Percentiles rank a stretch among this genome's conserved stretches.
Evolutionary conservation across 1,140 invertebrate genomes (phyloP).

Genomic region (Halotydeus destructor): DNA sequence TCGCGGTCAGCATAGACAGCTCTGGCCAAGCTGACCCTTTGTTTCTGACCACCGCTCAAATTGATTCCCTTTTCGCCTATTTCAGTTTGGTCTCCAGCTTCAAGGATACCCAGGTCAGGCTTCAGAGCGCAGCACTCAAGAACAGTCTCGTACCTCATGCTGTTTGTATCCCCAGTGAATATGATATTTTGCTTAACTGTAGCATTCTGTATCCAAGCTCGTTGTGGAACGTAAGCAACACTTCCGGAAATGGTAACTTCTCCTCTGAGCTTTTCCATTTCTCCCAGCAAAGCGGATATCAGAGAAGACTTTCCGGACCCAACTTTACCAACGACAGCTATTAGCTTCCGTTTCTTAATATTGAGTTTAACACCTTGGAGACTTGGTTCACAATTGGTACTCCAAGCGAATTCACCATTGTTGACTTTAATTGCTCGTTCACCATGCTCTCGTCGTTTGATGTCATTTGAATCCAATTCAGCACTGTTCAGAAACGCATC

Average conservation of each 20-base stretch:
- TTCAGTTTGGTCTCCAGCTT: slow-evolving; percentile 30
- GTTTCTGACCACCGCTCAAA: slow-evolving; percentile 20
- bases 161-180: slow-evolving; percentile 20
- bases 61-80: slow-evolving; percentile 21
- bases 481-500: slow-evolving; percentile 17
- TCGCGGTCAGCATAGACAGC: slow-evolving; percentile 19
- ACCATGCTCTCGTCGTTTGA: slow-evolving; percentile 19
- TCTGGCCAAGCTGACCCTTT: slow-evolving; percentile 16
- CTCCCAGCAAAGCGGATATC: slow-evolving; percentile 34
- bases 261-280: slow-evolving; percentile 31
- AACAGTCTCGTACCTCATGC: slow-evolving; percentile 28
- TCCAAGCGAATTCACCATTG: slow-evolving; percentile 30
- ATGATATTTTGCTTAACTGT: slow-evolving; percentile 42
- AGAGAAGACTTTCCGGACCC: slow-evolving; percentile 36
- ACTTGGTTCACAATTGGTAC: slow-evolving; percentile 18
- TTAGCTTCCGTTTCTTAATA: slow-evolving; percentile 21
- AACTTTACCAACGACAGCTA: slow-evolving; percentile 36
- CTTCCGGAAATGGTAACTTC: slow-evolving; percentile 30
- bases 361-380: slow-evolving; percentile 22
- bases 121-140: slow-evolving; percentile 30
- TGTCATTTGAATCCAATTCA: slow-evolving; percentile 15
- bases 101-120: slow-evolving; percentile 29
- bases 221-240: slow-evolving; percentile 42
- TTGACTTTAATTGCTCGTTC: slow-evolving; percentile 23
- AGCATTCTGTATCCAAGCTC: slow-evolving; percentile 40